These are phyloP conservation scores for Coptodon bakossiorum DNA, from an alignment of 2,113 vertebrate species.

Conservation along the genomic window DNA sequence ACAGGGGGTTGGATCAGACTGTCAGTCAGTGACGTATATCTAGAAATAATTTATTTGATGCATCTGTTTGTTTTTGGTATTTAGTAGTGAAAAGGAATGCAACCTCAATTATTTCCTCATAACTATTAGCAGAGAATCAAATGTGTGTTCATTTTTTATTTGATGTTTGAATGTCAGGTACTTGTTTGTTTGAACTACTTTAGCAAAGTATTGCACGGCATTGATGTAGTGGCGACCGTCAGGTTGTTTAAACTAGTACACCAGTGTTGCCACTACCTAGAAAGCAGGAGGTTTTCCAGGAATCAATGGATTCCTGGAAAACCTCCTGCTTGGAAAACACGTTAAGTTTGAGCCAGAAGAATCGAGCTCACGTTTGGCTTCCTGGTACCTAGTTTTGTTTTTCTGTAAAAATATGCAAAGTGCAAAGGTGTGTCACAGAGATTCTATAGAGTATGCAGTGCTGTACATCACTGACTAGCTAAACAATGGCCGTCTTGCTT, in stretches of 20 bases:
- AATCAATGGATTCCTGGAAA: neutral
- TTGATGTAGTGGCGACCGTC: neutral
- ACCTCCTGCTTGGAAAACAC: neutral
- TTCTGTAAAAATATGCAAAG: neutral
- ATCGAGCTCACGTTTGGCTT: neutral
- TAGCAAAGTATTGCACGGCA: neutral
- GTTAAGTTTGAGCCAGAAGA: neutral
- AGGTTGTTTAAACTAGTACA: neutral
- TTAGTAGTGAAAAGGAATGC: neutral
- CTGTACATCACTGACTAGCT: neutral
- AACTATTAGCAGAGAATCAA: neutral
- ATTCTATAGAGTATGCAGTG: neutral
- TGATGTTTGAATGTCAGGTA: neutral
- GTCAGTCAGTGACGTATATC: neutral
- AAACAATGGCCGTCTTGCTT: neutral
- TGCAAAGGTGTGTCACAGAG: neutral
- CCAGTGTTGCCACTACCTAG: neutral
- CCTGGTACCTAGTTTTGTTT: neutral
- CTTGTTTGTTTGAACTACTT: neutral
- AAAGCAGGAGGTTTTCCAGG: neutral
- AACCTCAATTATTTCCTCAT: neutral
- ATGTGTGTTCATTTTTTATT: neutral
- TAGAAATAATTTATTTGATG: neutral
- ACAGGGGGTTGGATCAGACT: neutral
- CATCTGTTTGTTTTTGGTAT: neutral